Base-by-base conservation (phyloP, 2,797 vertebrate species). In the Coreius guichenoti region DNA sequence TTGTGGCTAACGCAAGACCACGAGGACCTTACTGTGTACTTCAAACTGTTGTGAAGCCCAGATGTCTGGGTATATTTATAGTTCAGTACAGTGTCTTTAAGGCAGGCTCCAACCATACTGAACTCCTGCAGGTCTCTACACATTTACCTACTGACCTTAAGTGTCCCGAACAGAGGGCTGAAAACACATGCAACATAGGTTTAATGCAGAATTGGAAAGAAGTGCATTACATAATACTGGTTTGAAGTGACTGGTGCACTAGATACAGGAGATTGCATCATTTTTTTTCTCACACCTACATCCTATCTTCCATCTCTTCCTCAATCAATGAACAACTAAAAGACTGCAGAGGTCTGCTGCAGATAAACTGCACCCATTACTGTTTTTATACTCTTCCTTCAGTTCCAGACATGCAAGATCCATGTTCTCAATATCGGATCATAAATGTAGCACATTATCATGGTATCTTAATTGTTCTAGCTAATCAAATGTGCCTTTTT, bases 311-410 rank as follows among this genome's bases (percentile, higher is more conserved):
- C 70, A 80, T 87, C 79, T 72, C 84, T 72, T 84, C 74, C 88
- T 88, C 79, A 75, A 87, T 91, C 89, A 80, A 83, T 90, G 88
- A 88, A 81, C 83, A 86, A 84, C 87, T 88, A 93, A 89, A 93
- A 94, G 94, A 94, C 94, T 95, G 93, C 93, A 94, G 89, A 92
- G 89, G 90, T 89, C 88, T 91, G 80, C 90, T 91, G 92, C 89
- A 89, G 93, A 93, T 91, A 92, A 94, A 93, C 91, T 93, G 92
- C 94, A 93, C 93, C 92, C 88, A 92, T 92, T 93, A 92, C 94
- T 94, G 94, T 95, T 8, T 94, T 95, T 93, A n/a, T n/a, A n/a
- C 36, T 61, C 70, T 45, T 61, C 63, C 54, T 74, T 76, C 31
- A 61, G 77, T 84, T 29, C 11, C 12, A 51, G 9, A 21, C 26